Evolutionary conservation across 2,113 vertebrate species (phyloP), one percentile per base, ranked within the genome.

Genomic region (Corydoras sp.): DNA sequence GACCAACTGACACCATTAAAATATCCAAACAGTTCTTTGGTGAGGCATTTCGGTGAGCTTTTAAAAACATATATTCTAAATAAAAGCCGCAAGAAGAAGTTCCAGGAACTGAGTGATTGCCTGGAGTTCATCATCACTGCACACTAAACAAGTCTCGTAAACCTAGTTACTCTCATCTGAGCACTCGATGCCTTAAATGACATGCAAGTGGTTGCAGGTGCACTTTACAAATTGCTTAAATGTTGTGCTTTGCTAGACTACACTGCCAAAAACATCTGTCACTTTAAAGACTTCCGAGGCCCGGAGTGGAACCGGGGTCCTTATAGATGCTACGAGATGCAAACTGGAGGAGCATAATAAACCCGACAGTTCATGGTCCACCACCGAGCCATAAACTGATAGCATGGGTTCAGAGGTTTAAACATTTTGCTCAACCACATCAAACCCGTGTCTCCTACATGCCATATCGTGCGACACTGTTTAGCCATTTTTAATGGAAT

Each of bases 401-500:
- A n/a, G 18, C 69, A 55, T 55, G 51, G 61, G 49, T 70, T 58
- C 10, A 10, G 48, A 49, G 61, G 43, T 10, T 32, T 59, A 60
- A 67, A 61, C 8, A 6, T 68, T 55, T 53, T 53, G 15, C 51
- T 15, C 55, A 76, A 82, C 74, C 74, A 79, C 81, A 82, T 78
- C 60, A 78, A 80, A 82, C 63, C 12, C 9, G 10, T 53, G 14
- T 31, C 13, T 5, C 18, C 50, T 53, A 59, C 70, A 56, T 69
- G 76, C 77, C 73, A 72, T 78, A 79, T 68, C 58, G 69, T 80
- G 70, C 69, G 65, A 79, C 71, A 79, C 75, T 67, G 51, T 58
- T 79, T 71, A 63, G 66, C 48, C 68, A 75, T 50, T 81, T 73
- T 82, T 79, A 77, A 84, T 77, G 69, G 62, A 79, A 82, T 75